Conservation (phyloP, 2,113 vertebrate genomes). For the Myodes glareolus region DNA sequence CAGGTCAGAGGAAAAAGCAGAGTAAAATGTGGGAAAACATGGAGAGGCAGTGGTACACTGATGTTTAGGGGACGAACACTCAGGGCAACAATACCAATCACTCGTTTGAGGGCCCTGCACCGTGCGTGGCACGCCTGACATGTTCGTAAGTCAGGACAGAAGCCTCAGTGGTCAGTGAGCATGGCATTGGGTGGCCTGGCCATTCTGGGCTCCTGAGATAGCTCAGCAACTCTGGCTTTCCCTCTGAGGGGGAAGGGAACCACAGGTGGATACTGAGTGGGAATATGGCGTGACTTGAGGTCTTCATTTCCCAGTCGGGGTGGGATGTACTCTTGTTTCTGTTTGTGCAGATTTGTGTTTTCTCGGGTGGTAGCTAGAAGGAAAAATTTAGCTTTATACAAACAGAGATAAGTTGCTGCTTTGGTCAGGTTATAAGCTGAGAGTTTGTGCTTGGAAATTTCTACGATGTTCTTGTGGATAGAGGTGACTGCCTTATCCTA, state of each 20-base stretch:
- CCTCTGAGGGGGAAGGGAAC: neutral
- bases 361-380: neutral
- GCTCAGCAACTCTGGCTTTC: neutral
- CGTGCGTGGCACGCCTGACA: fast-evolving
- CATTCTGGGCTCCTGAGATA: fast-evolving
- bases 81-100: neutral
- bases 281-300: neutral
- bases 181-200: no score
- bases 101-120: fast-evolving
- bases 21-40: neutral
- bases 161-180: neutral
- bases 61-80: neutral
- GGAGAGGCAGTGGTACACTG: neutral
- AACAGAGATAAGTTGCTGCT: conserved; percentile 1
- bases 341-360: neutral
- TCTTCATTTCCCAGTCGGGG: neutral
- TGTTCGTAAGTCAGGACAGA: neutral
- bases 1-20: neutral
- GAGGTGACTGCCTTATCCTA: neutral
- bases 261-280: neutral
- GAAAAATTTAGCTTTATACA: neutral
- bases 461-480: neutral
- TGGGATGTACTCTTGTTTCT: neutral
- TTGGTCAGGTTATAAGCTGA: neutral
- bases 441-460: neutral